Conservation (phyloP, 2,113 vertebrate genomes). For the Saguinus imperator region DNA sequence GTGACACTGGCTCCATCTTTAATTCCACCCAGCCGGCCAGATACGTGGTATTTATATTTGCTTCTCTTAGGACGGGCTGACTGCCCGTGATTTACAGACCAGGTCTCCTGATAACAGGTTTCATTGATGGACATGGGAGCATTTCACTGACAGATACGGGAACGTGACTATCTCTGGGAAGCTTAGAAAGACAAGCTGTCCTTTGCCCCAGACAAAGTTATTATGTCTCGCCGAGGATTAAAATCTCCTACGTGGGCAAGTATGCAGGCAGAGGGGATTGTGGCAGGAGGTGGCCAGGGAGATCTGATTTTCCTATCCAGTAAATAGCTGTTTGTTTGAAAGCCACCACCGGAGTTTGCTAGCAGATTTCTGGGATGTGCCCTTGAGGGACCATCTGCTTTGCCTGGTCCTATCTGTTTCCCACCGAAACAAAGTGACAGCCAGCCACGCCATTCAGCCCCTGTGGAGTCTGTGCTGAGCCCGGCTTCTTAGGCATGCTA, state of each 20-base stretch:
- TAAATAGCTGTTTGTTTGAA: not conserved
- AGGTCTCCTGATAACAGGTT: not conserved
- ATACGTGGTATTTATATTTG: not conserved
- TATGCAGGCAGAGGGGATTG: not conserved
- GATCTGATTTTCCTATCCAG: constrained; percentile 8
- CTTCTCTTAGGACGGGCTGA: not conserved
- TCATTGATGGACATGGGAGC: not conserved
- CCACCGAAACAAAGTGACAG: constrained; percentile 49
- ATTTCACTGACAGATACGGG: not conserved
- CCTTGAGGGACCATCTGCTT: constrained; percentile 60
- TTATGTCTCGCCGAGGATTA: not conserved
- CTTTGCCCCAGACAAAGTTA: not conserved
- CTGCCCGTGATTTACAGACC: fast-evolving
- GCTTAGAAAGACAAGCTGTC: not conserved
- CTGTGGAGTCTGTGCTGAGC: not conserved
- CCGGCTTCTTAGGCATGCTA: constrained; percentile 16
- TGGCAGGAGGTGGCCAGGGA: not conserved
- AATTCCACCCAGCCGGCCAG: not conserved
- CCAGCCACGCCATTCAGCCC: not conserved
- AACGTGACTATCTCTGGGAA: not conserved
- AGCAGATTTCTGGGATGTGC: constrained; percentile 42
- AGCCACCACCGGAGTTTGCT: not conserved
- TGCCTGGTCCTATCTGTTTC: not conserved
- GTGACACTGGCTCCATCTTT: not conserved
- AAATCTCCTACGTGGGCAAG: not conserved